These are phyloP conservation scores for Alviniconcha marisindica DNA, from an alignment of 1,140 invertebrate genomes.

Conservation along the genomic window DNA sequence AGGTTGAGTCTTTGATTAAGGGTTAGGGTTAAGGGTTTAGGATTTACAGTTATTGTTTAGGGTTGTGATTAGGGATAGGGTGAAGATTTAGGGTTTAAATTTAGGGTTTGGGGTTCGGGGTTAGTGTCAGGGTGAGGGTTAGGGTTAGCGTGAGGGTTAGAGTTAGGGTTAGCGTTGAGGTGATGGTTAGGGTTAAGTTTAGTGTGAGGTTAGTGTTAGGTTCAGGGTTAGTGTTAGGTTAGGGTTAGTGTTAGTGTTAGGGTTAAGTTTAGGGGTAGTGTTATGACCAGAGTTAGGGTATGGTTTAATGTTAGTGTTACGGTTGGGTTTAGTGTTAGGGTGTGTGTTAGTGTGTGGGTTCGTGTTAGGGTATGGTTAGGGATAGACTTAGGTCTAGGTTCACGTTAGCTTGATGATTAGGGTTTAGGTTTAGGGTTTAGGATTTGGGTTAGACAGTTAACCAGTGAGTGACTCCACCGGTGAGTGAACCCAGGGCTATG, in stretches of 20 bases:
- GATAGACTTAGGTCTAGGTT: slow-evolving; percentile 39
- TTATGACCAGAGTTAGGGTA: slow-evolving; percentile 45
- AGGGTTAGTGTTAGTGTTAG: slow-evolving; percentile 50
- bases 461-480: too few relatives aligned
- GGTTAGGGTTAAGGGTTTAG: slow-evolving; percentile 48
- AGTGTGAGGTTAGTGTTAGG: too few relatives aligned
- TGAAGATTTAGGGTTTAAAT: slow-evolving; percentile 39
- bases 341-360: slow-evolving; percentile 51
- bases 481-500: too few relatives aligned
- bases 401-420: slow-evolving; percentile 21
- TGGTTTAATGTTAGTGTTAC: slow-evolving; percentile 50
- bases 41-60: too few relatives aligned
- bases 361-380: slow-evolving; percentile 45
- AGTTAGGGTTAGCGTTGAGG: slow-evolving; percentile 54
- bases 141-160: slow-evolving; percentile 55
- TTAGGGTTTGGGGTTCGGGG: slow-evolving; percentile 46
- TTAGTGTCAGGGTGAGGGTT: slow-evolving; percentile 49
- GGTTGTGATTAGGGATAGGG: slow-evolving; percentile 36
- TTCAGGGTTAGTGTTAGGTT: too few relatives aligned
- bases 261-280: slow-evolving; percentile 49
- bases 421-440: slow-evolving; percentile 9
- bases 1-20: slow-evolving; percentile 46
- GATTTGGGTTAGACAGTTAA: slow-evolving; percentile 32
- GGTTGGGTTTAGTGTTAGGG: slow-evolving; percentile 52
- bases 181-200: slow-evolving; percentile 45